Evolutionary conservation across 2,888 invertebrate genomes (phyloP).

Genomic region (Dorcus parallelipipedus): DNA sequence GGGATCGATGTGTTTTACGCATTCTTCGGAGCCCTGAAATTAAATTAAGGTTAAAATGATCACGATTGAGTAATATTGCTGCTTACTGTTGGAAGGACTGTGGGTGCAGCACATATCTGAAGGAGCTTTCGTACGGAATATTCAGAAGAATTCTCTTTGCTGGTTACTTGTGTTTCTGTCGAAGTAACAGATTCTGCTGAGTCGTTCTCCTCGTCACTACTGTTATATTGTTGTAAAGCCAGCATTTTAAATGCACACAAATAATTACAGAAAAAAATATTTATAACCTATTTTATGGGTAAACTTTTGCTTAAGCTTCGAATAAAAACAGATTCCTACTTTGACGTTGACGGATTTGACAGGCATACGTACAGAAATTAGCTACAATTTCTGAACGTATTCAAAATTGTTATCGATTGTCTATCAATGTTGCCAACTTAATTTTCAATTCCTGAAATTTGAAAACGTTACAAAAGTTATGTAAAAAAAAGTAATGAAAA

Average conservation of each 20-base stretch:
- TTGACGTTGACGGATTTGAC: too few species aligned
- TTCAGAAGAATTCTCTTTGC: conserved; percentile 45
- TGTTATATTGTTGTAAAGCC: conserved; percentile 70
- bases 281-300: too few species aligned
- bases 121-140: conserved; percentile 61
- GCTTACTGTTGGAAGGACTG: conserved; percentile 74
- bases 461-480: too few species aligned
- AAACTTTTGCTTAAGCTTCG: too few species aligned
- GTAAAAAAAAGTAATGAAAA: too few species aligned
- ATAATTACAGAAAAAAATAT: too few species aligned
- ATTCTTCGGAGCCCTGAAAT: conserved; percentile 63
- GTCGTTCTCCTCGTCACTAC: conserved; percentile 67
- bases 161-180: conserved; percentile 36
- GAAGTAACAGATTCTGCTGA: conserved; percentile 32
- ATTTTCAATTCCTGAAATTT: too few species aligned
- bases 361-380: too few species aligned
- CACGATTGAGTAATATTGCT: not conserved
- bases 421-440: too few species aligned
- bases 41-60: not conserved
- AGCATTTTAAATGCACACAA: conserved; percentile 54
- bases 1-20: conserved; percentile 71
- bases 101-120: conserved; percentile 77
- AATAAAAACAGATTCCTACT: too few species aligned
- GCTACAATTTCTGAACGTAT: too few species aligned
- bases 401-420: too few species aligned